Base-by-base conservation (phyloP, 1,140 invertebrate genomes). In the Pseudomyrmex concolor region DNA sequence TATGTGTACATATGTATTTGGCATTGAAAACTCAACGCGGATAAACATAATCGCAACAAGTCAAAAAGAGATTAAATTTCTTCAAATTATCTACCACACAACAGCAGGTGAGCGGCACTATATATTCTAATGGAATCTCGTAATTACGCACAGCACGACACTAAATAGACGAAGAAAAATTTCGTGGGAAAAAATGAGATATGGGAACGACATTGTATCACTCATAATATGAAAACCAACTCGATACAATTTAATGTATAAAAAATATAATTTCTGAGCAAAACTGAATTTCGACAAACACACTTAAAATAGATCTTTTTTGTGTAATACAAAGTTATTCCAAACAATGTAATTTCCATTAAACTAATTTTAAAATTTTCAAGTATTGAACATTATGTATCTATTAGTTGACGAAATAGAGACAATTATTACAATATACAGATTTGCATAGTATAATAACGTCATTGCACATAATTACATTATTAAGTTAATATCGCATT, bases 51-150 rank as follows among this genome's bases (percentile, higher is more conserved):
- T 63, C 45, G 60, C 55, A 77, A 74, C 50, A 74, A 48, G 72
- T 73, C 64, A 89, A 63, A 83, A 86, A 83, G 54, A 84, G 64
- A 84, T 60, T 66, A 73, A 83, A 78, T 57, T 90, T 68, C 84
- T 86, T 89, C 73, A 82, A 89, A 89, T 86, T 73, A 87, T 85
- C 88, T 89, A 91, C 86, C 64, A 89, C 86, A 91, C 89, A 90
- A 84, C 71, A 89, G 89, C 85, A 80, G 82, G 74, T 87, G 83
- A 89, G 87, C 85, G 83, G 83, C 70, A 89, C 74, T 89, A 87
- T 88, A 72, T 86, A 86, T 81, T 84, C 67, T 86, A 74, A 67
- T 67, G 54, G 76, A 80, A 80, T 84, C 60, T 62, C 43, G 68
- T 59, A 80, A 81, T 88, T 83, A 81, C 84, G 80, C 60, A 48